A percentile compares a stretch with the other conserved stretches of the same genome.
These are phyloP conservation scores for Ypsolopha sequella DNA, from an alignment of 2,888 invertebrate species.

Conservation along the genomic window DNA sequence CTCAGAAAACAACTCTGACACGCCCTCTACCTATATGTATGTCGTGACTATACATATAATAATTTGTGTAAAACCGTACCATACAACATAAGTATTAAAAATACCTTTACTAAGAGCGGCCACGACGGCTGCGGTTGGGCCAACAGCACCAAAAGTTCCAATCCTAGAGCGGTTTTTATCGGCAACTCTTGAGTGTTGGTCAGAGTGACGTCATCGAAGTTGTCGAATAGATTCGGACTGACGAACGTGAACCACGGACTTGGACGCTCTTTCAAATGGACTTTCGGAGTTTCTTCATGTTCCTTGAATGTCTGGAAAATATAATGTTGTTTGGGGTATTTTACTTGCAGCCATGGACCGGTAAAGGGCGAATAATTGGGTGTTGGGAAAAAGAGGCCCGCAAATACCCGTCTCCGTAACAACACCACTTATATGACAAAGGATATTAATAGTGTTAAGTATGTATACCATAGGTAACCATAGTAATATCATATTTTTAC, in stretches of 20 bases:
- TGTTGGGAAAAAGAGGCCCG: too few relatives aligned
- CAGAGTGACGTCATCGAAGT: slow-evolving; percentile 37
- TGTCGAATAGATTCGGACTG: slow-evolving; percentile 72
- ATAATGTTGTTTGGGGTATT: too few relatives aligned
- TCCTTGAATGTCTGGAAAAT: slow-evolving; percentile 45
- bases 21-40: neutral
- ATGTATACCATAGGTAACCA: too few relatives aligned
- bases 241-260: slow-evolving; percentile 80
- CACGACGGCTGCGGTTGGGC: slow-evolving; percentile 86
- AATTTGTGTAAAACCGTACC: too few relatives aligned
- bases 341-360: neutral
- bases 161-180: slow-evolving; percentile 72
- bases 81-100: neutral
- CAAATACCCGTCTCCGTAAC: too few relatives aligned
- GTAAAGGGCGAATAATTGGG: too few relatives aligned
- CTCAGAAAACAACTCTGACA: too few relatives aligned
- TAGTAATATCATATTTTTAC: too few relatives aligned
- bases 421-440: too few relatives aligned
- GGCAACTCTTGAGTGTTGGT: slow-evolving; percentile 61
- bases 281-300: slow-evolving; percentile 49
- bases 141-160: slow-evolving; percentile 79
- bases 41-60: too few relatives aligned
- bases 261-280: slow-evolving; percentile 42
- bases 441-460: too few relatives aligned
- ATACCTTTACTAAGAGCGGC: slow-evolving; percentile 80